Conservation (phyloP, 2,797 vertebrate species). For the Thalassophryne amazonica region DNA sequence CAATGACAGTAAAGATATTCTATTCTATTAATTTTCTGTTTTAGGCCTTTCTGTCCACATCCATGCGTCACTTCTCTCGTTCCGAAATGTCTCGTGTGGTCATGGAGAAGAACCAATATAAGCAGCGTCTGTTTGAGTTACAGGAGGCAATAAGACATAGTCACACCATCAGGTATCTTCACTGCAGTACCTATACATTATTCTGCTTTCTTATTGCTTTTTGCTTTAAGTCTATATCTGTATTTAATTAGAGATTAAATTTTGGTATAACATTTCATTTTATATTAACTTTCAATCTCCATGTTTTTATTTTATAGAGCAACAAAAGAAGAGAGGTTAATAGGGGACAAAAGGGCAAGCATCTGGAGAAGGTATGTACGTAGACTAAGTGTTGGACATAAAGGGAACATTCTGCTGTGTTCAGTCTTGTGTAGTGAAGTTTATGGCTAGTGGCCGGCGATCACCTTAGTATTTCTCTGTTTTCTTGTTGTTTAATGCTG, state of each 20-base stretch:
- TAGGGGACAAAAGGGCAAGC: slow-evolving; percentile 66
- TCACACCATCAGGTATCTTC: slow-evolving; percentile 66
- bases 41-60: slow-evolving; percentile 62
- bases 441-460: too few relatives aligned
- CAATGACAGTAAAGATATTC: too few relatives aligned
- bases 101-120: slow-evolving; percentile 90
- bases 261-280: neutral
- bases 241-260: neutral
- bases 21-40: neutral
- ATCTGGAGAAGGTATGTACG: slow-evolving; percentile 75
- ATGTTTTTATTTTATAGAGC: slow-evolving; percentile 50
- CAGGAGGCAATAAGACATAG: slow-evolving; percentile 78
- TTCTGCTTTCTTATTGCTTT: neutral
- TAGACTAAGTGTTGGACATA: too few relatives aligned
- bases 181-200: neutral
- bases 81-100: slow-evolving; percentile 87
- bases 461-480: too few relatives aligned
- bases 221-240: neutral
- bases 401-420: too few relatives aligned
- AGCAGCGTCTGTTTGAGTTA: slow-evolving; percentile 85
- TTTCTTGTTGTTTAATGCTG: too few relatives aligned
- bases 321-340: slow-evolving; percentile 62
- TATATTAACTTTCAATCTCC: neutral
- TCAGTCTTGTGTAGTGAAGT: too few relatives aligned
- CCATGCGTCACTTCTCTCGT: slow-evolving; percentile 80